phyloP scores from a whole-genome alignment of 2,113 vertebrate genomes.

The Litocranius walleri region DNA sequence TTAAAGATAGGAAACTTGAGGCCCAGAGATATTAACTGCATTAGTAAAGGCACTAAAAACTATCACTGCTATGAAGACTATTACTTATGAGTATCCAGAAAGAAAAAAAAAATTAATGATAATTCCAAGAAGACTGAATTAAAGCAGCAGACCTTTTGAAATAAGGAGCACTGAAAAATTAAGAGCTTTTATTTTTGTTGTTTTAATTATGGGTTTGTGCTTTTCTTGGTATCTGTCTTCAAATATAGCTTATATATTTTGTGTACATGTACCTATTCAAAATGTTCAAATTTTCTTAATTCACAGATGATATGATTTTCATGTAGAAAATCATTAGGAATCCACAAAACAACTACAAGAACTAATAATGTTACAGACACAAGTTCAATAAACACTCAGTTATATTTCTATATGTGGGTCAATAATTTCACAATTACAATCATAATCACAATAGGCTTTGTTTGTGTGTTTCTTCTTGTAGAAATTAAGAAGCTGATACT shows the following conservation, averaged over 20 bases:
- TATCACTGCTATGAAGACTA: neutral
- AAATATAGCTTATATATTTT: conserved; percentile 5
- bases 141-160: neutral
- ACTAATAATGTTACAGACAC: neutral
- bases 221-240: neutral
- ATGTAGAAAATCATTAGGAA: neutral
- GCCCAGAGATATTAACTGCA: neutral
- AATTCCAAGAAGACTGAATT: neutral
- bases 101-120: neutral
- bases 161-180: conserved; percentile 9
- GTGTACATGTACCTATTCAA: neutral
- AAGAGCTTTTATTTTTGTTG: neutral
- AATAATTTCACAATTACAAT: neutral
- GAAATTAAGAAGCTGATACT: neutral
- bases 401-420: neutral
- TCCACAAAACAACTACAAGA: conserved; percentile 19
- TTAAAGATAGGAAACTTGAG: neutral
- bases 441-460: neutral
- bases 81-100: neutral
- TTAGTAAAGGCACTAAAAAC: neutral
- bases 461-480: neutral
- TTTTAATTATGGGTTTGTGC: neutral
- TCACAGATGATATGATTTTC: neutral
- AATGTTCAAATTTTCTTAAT: neutral
- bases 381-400: neutral